Percentiles rank a stretch among this genome's conserved stretches.
Evolutionary conservation across 1,140 invertebrate genomes (phyloP).

Genomic region (Drosophila simulans): DNA sequence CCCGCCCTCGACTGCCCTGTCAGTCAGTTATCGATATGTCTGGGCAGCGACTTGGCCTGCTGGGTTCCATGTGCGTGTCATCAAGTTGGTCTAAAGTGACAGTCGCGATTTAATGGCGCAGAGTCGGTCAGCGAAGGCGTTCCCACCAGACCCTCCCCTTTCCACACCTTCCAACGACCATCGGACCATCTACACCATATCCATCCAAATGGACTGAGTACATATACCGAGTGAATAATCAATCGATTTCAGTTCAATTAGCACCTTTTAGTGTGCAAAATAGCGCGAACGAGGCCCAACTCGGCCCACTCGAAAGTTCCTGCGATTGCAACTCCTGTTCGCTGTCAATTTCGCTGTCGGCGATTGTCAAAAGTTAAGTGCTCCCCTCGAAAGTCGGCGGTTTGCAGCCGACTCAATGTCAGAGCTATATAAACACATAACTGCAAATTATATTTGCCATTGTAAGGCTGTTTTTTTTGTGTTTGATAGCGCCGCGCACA

Average conservation of each 20-base stretch:
- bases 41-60: slow-evolving; percentile 29
- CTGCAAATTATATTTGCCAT: slow-evolving; percentile 78
- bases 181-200: too few relatives aligned
- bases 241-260: slow-evolving; percentile 82
- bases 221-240: slow-evolving; percentile 70
- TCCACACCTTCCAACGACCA: neutral
- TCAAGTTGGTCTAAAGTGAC: slow-evolving; percentile 84
- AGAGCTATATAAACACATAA: slow-evolving; percentile 68
- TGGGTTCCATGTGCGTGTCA: slow-evolving; percentile 77
- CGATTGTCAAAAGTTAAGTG: slow-evolving; percentile 80
- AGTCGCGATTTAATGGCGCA: slow-evolving; percentile 83
- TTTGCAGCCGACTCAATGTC: slow-evolving; percentile 59
- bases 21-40: slow-evolving; percentile 60
- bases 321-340: slow-evolving; percentile 32
- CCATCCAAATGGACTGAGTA: neutral
- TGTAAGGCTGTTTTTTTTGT: slow-evolving; percentile 50
- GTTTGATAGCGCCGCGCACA: slow-evolving; percentile 54
- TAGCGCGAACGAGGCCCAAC: slow-evolving; percentile 61
- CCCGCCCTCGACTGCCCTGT: slow-evolving; percentile 3
- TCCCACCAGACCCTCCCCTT: slow-evolving; percentile 20
- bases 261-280: slow-evolving; percentile 82
- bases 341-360: slow-evolving; percentile 63
- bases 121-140: slow-evolving; percentile 64
- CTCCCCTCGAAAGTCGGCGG: slow-evolving; percentile 9
- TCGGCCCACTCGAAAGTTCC: slow-evolving; percentile 42